phyloP scores from a whole-genome alignment of 2,888 invertebrate species.

The Pimpla rufipes region DNA sequence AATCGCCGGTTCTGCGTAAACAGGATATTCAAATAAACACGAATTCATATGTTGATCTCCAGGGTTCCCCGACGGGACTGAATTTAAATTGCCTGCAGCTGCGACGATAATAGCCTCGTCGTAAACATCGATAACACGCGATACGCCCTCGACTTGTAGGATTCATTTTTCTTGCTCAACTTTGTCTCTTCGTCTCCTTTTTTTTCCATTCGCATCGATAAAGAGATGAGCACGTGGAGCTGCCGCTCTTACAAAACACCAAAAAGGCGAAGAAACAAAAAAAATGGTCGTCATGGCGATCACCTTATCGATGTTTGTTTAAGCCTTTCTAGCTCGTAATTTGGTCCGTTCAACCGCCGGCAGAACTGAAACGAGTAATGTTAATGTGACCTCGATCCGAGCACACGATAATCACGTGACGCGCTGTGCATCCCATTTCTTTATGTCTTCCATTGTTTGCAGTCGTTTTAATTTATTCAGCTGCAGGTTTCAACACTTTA shows the following conservation, averaged over 20 bases:
- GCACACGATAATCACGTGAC: neutral
- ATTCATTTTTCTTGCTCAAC: conserved; percentile 22
- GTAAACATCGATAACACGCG: conserved; percentile 14
- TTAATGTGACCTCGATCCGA: conserved; percentile 18
- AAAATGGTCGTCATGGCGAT: neutral
- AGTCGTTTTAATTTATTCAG: neutral
- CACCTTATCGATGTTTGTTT: conserved; percentile 22
- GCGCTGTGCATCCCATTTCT: conserved; percentile 5
- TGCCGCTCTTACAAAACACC: neutral
- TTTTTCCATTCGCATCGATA: conserved; percentile 16
- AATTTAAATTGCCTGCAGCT: conserved; percentile 28
- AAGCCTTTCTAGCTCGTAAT: conserved; percentile 24
- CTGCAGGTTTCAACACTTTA: neutral
- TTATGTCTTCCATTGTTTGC: neutral
- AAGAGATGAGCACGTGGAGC: neutral
- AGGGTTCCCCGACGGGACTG: neutral
- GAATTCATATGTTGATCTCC: conserved; percentile 2
- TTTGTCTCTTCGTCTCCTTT: neutral
- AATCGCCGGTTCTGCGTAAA: too few relatives aligned
- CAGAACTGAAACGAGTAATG: neutral
- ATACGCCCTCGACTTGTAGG: neutral
- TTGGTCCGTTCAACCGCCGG: conserved; percentile 11
- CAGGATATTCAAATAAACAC: neutral
- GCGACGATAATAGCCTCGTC: neutral
- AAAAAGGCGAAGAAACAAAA: neutral